phyloP scores from a whole-genome alignment of 53 echinoderm and acorn worm species.

The Echinometra lucunter region DNA sequence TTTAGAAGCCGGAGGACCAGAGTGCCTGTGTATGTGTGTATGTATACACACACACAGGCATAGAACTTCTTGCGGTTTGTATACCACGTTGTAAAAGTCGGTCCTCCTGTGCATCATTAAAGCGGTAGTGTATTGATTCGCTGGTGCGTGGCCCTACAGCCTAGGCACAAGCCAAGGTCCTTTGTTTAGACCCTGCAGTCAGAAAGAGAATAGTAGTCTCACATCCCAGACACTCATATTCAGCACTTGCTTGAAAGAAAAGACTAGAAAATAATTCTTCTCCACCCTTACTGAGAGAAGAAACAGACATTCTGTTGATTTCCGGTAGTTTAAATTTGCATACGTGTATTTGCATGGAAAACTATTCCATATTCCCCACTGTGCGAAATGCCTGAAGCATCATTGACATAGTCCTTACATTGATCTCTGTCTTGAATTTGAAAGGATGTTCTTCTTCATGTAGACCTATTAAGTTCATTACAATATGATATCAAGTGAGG shows the following conservation, averaged over 20 bases:
- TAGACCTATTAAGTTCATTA: not conserved
- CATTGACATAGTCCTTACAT: not conserved
- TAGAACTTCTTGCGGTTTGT: slow-evolving; percentile 36
- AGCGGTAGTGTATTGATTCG: slow-evolving; percentile 68
- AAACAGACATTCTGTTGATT: not conserved
- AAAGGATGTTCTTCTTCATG: not conserved
- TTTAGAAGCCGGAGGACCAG: slow-evolving; percentile 22
- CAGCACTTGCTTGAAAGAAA: not conserved
- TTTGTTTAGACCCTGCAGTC: slow-evolving; percentile 70
- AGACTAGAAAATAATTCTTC: not conserved
- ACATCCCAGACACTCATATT: slow-evolving; percentile 27
- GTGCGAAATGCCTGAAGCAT: not conserved
- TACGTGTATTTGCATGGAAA: not conserved
- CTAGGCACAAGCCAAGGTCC: slow-evolving; percentile 71
- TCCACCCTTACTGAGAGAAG: not conserved
- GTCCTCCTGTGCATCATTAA: slow-evolving; percentile 59
- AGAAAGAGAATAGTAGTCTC: slow-evolving; percentile 32
- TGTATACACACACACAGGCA: not conserved
- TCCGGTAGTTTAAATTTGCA: not conserved
- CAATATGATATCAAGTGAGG: no score
- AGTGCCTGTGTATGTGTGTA: slow-evolving; percentile 27
- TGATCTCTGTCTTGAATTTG: not conserved
- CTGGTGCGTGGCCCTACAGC: slow-evolving; percentile 65
- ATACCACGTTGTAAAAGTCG: slow-evolving; percentile 62
- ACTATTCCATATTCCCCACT: not conserved